These are phyloP conservation scores for Oncorhynchus tshawytscha DNA, from an alignment of 2,113 vertebrate genomes.

Conservation along the genomic window DNA sequence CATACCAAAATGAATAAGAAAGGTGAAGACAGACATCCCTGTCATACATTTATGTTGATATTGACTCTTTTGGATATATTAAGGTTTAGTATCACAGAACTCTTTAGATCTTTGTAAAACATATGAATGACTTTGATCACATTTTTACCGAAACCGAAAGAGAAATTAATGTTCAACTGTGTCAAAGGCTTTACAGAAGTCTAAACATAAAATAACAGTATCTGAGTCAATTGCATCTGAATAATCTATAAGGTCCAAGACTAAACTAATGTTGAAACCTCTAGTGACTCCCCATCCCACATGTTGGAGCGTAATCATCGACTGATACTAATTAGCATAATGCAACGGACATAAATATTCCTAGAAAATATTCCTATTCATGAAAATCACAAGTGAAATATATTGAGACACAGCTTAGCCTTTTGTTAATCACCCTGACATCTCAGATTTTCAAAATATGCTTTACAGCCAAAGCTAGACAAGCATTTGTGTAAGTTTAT, in stretches of 20 bases:
- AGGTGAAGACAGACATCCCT: background rate
- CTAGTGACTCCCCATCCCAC: too few species aligned
- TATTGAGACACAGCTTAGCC: too few species aligned
- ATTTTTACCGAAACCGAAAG: background rate
- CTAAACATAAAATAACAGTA: conserved; percentile 3
- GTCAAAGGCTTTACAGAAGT: conserved; percentile 11
- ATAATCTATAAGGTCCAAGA: background rate
- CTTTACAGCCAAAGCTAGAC: too few species aligned
- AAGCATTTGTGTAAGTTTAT: too few species aligned
- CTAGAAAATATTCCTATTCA: too few species aligned
- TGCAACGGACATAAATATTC: too few species aligned
- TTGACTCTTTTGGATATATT: background rate
- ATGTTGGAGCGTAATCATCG: too few species aligned
- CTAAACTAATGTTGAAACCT: background rate
- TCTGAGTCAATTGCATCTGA: background rate
- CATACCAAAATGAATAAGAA: conserved; percentile 4
- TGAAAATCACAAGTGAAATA: too few species aligned
- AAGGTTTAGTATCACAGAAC: background rate
- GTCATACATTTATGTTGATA: background rate
- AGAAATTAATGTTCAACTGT: background rate
- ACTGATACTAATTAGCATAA: too few species aligned
- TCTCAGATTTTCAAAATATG: too few species aligned
- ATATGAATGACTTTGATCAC: background rate
- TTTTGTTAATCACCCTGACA: too few species aligned
- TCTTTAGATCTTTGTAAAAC: conserved; percentile 10